Base-by-base conservation (phyloP, 23 tunicate species). In the Trididemnum nubilum region DNA sequence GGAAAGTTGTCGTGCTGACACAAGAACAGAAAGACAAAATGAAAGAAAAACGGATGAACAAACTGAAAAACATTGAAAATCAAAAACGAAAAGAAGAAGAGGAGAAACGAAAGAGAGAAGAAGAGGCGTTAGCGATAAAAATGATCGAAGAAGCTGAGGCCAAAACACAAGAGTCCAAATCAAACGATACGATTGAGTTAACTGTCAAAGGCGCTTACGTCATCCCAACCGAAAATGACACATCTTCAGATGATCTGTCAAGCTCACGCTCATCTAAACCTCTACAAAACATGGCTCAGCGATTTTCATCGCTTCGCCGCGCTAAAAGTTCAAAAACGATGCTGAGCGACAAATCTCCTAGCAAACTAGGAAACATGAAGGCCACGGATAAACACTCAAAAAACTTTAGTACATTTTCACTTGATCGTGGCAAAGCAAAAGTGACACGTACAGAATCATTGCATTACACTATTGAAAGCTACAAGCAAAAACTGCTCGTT, bases 151-250 rank as follows among this genome's bases (percentile, higher is more conserved):
- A 77, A 52, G 81, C 22, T 27, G 81, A 77, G 54, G 5, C 36
- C 28, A 54, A 82, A 82, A 51, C 25, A 25, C 59, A 82, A 71
- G 36, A 82, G 44, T 39, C 33, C 51, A 35, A 65, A 38, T 24
- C 28, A 24, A 66, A 70, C 1, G 78, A 82, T 4, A 44, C 33
- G 21, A 34, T 54, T 4, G 57, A 82, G 52, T 35, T 82, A 15
- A 33, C 39, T 2, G 78, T 82, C 32, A 33, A 71, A 51, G 78
- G 86, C 15, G 86, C 86, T 49, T 82, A 70, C 54, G 78, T 82
- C 44, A 78, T 82, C 0, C 26, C 21, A 2, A 39, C 29, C 15
- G 54, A 44, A 44, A 44, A 9, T 7, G 54, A 44, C 54, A 15
- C 12, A 7, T 44, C 54, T 15, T 7, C 54, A 9, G 54, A 44